Conservation (phyloP, 2,888 invertebrate genomes). For the Encarsia formosa region DNA sequence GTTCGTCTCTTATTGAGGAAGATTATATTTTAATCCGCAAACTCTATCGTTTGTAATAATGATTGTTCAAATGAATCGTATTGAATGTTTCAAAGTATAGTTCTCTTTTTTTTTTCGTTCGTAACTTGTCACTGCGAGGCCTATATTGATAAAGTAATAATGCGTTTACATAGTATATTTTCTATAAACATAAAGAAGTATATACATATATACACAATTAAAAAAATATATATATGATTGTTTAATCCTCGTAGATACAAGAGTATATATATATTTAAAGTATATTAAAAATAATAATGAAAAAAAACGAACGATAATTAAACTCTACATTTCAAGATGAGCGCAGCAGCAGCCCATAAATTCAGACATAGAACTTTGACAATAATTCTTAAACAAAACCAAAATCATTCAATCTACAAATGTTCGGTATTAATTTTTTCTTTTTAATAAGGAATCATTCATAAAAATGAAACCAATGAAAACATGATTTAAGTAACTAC, state of each 20-base stretch:
- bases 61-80: too few species aligned
- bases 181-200: constrained; percentile 28
- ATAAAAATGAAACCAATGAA: not conserved
- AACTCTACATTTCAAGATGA: constrained; percentile 10
- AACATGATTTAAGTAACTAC: constrained; percentile 30
- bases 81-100: too few species aligned
- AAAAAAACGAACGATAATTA: constrained; percentile 4
- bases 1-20: too few species aligned
- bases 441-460: constrained; percentile 11
- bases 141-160: constrained; percentile 19
- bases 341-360: constrained; percentile 13
- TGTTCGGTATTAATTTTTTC: constrained; percentile 17
- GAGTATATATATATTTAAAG: constrained; percentile 13
- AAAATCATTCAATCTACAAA: constrained; percentile 12
- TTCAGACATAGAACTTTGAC: constrained; percentile 18
- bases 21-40: too few species aligned
- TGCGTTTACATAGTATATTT: constrained; percentile 32
- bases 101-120: too few species aligned
- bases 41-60: too few species aligned
- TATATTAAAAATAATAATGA: constrained; percentile 13
- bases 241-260: constrained; percentile 8
- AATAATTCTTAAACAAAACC: constrained; percentile 20
- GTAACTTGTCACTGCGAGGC: constrained; percentile 12
- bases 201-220: constrained; percentile 22
- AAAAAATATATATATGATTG: constrained; percentile 24